A percentile compares a stretch with the other conserved stretches of the same genome.
phyloP scores from a whole-genome alignment of 1,140 invertebrate species.

The Eriosoma lanigerum region DNA sequence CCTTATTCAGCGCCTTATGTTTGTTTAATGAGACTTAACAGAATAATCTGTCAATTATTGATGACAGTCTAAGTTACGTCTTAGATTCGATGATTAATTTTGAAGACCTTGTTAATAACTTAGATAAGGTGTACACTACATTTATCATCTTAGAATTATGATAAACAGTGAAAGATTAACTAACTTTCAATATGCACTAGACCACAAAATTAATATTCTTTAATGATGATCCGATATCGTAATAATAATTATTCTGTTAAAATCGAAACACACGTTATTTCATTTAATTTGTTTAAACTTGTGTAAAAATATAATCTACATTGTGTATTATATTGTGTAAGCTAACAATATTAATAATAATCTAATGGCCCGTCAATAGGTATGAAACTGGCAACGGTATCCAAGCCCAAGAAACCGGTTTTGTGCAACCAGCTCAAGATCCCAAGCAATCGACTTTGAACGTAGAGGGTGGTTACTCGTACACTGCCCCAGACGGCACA shows the following conservation, averaged over 20 bases:
- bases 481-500: conserved; percentile 74
- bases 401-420: conserved; percentile 68
- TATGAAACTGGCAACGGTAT: conserved; percentile 72
- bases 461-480: conserved; percentile 64
- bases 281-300: too few relatives aligned
- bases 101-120: neutral
- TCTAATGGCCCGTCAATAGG: conserved; percentile 58
- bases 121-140: neutral
- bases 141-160: neutral
- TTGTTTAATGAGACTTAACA: neutral
- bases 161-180: neutral
- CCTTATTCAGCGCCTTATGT: too few relatives aligned
- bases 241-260: too few relatives aligned
- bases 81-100: neutral
- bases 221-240: too few relatives aligned
- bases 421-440: conserved; percentile 67
- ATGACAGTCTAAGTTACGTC: neutral
- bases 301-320: neutral
- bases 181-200: neutral
- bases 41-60: neutral
- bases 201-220: too few relatives aligned
- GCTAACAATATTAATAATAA: neutral
- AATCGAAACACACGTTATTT: too few relatives aligned
- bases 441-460: conserved; percentile 65
- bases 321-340: neutral